Evolutionary conservation across 1,140 invertebrate species (phyloP).

Genomic region (Pomacea maculata): DNA sequence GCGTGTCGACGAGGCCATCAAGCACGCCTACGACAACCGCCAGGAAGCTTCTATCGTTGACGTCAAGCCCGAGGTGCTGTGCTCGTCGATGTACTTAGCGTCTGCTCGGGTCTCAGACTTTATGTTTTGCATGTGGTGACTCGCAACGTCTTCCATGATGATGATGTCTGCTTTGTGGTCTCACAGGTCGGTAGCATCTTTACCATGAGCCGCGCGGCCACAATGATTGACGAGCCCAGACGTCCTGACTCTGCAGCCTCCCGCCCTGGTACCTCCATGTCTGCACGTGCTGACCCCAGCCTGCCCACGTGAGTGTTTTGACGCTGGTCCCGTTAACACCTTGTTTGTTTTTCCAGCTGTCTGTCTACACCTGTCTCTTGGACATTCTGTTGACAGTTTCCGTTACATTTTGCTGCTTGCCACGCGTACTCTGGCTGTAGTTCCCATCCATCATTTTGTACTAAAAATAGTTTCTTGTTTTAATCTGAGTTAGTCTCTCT

Average conservation of each 20-base stretch:
- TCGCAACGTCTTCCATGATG: neutral
- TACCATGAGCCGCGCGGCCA: constrained; percentile 26
- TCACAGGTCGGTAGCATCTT: constrained; percentile 35
- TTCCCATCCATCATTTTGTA: too few species aligned
- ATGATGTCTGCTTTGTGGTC: neutral
- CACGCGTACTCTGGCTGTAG: too few species aligned
- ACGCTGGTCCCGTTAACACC: too few species aligned
- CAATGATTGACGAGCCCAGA: constrained; percentile 33
- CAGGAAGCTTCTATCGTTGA: constrained; percentile 48
- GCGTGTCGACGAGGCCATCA: constrained; percentile 60
- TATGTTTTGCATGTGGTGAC: too few species aligned
- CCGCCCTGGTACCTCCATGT: constrained; percentile 36
- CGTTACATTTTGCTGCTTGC: too few species aligned
- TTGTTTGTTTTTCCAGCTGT: too few species aligned
- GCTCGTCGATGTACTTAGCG: neutral
- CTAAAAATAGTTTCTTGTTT: too few species aligned
- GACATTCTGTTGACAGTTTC: too few species aligned
- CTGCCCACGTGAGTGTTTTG: constrained; percentile 12
- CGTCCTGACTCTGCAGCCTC: constrained; percentile 25
- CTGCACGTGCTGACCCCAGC: constrained; percentile 19
- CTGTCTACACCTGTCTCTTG: too few species aligned
- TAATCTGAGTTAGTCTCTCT: too few species aligned
- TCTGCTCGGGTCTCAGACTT: too few species aligned
- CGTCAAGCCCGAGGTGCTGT: constrained; percentile 46
- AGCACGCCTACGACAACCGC: constrained; percentile 29